Conservation (phyloP, 2,797 vertebrate species). For the Macrochelys suwanniensis region DNA sequence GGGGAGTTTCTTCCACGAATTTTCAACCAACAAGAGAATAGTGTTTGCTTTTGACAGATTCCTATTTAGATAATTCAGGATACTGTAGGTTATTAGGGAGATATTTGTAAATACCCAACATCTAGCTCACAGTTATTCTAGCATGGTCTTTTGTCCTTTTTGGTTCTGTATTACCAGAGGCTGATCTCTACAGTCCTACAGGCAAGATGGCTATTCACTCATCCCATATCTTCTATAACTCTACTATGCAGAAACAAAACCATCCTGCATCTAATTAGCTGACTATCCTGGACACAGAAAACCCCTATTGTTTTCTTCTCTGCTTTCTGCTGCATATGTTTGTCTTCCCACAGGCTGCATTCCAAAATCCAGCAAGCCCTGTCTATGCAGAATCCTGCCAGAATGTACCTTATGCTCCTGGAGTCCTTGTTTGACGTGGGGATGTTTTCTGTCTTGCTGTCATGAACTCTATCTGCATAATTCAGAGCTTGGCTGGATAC, state of each 20-base stretch:
- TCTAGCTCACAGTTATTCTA: not conserved
- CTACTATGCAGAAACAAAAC: constrained; percentile 3
- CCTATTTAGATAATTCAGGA: not conserved
- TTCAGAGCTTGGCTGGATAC: constrained; percentile 51
- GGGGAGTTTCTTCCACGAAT: accelerated
- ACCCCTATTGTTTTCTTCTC: not conserved
- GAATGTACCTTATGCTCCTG: constrained; percentile 11
- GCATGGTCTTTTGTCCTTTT: not conserved
- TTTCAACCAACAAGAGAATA: not conserved
- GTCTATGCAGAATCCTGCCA: constrained; percentile 15
- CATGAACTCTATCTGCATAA: constrained; percentile 6
- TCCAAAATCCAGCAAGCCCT: constrained; percentile 40
- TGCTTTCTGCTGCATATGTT: not conserved
- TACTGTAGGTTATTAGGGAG: not conserved
- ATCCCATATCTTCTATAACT: not conserved
- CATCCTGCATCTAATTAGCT: constrained; percentile 1
- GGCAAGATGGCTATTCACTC: not conserved
- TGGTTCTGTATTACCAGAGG: not conserved
- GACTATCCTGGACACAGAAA: not conserved
- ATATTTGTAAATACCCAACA: not conserved
- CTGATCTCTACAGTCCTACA: not conserved
- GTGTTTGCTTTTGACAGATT: not conserved
- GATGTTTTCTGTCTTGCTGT: constrained; percentile 35
- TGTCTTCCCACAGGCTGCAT: constrained; percentile 10
- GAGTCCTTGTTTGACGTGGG: constrained; percentile 16